phyloP scores from a whole-genome alignment of 2,797 vertebrate species.

The Hydrolagus colliei region DNA sequence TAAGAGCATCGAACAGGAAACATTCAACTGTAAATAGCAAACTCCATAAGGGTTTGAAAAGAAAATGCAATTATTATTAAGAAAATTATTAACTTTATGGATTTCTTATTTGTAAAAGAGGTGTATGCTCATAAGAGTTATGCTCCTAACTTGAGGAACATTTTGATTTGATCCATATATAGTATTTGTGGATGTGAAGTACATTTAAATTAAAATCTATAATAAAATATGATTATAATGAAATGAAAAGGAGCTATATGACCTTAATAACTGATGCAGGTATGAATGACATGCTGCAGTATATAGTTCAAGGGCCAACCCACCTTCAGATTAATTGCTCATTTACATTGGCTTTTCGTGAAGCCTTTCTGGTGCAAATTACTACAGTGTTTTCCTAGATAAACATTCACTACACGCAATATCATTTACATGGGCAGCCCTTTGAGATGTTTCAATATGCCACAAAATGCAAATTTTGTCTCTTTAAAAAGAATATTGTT shows the following conservation, averaged over 20 bases:
- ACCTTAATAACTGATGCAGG: not conserved
- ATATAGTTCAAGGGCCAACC: too few species aligned
- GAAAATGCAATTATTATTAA: not conserved
- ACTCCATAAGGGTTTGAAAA: not conserved
- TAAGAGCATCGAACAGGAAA: too few species aligned
- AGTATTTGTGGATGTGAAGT: not conserved
- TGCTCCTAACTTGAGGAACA: not conserved
- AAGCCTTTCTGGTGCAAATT: too few species aligned
- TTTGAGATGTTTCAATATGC: too few species aligned
- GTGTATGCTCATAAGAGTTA: not conserved
- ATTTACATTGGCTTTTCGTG: too few species aligned
- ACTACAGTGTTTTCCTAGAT: too few species aligned
- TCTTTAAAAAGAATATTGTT: not conserved
- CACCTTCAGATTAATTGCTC: too few species aligned
- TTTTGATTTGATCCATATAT: not conserved
- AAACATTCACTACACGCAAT: too few species aligned
- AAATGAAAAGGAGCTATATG: not conserved
- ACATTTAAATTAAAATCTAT: not conserved
- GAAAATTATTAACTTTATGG: not conserved
- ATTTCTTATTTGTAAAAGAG: not conserved
- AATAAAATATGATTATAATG: not conserved
- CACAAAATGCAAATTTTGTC: too few species aligned
- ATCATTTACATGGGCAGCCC: too few species aligned
- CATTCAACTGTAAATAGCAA: too few species aligned
- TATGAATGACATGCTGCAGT: too few species aligned